These are phyloP conservation scores for Drosophila kepulauana DNA, from an alignment of 1,140 invertebrate genomes.

Conservation along the genomic window DNA sequence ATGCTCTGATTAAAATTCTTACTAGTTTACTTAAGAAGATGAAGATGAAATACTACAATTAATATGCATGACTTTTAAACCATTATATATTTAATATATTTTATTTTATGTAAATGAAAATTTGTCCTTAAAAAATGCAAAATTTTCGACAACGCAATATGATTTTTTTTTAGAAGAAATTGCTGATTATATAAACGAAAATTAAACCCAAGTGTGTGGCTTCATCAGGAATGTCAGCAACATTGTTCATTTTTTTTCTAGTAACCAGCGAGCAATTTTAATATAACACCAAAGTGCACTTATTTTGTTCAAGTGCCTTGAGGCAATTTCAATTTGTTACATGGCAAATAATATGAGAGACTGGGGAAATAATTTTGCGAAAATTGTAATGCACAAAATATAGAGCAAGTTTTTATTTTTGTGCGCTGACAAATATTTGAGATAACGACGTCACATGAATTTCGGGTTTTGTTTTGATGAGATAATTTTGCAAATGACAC, in stretches of 20 bases:
- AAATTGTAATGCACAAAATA: neutral
- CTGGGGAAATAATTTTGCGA: slow-evolving; percentile 36
- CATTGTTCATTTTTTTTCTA: slow-evolving; percentile 5
- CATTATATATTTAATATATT: no score
- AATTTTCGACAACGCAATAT: neutral
- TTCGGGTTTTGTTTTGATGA: neutral
- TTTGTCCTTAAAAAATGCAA: neutral
- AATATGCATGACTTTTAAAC: no score
- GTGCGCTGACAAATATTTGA: neutral
- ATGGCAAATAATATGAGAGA: slow-evolving; percentile 10
- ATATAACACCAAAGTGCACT: slow-evolving; percentile 55
- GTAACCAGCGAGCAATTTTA: slow-evolving; percentile 29
- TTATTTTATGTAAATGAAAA: no score
- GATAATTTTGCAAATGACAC: neutral
- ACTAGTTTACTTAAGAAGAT: no score
- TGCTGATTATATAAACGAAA: slow-evolving; percentile 20
- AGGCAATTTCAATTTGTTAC: slow-evolving; percentile 37
- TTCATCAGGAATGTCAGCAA: slow-evolving; percentile 3
- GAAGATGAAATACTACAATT: no score
- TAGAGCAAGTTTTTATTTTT: no score
- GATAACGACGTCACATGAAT: neutral
- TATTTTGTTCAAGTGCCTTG: slow-evolving; percentile 31
- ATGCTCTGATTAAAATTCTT: no score
- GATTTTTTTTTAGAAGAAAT: neutral
- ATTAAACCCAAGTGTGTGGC: slow-evolving; percentile 25